Evolutionary conservation across 1,140 invertebrate species (phyloP).

Genomic region (Drosophila kurseongensis): DNA sequence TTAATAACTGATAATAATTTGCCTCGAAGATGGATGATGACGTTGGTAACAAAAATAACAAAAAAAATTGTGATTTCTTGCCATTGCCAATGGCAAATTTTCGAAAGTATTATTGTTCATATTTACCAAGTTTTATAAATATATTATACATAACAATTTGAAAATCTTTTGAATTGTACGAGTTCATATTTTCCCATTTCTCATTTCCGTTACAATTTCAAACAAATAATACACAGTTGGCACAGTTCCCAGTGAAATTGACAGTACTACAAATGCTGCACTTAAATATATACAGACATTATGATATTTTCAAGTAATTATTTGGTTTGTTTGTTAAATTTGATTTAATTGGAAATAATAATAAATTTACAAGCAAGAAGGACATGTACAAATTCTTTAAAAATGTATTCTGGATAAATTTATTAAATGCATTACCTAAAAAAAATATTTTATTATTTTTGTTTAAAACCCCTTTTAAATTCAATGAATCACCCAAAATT

Average conservation of each 20-base stretch:
- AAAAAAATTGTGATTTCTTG: conserved; percentile 4
- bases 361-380: too few species aligned
- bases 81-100: background rate
- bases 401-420: too few species aligned
- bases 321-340: too few species aligned
- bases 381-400: too few species aligned
- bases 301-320: conserved; percentile 3
- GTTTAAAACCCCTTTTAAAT: too few species aligned
- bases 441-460: too few species aligned
- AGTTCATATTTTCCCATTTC: conserved; percentile 8
- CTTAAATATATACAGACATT: conserved; percentile 2
- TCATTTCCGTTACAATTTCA: conserved; percentile 16
- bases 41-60: conserved; percentile 8
- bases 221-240: conserved; percentile 31
- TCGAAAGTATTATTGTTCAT: background rate
- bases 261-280: background rate
- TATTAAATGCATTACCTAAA: too few species aligned
- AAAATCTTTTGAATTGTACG: background rate
- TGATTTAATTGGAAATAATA: too few species aligned
- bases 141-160: conserved; percentile 1
- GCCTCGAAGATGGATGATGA: conserved; percentile 32
- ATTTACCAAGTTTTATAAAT: conserved; percentile 4
- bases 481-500: too few species aligned
- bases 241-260: conserved; percentile 33
- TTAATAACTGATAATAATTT: conserved; percentile 25